Evolutionary conservation across 2,888 invertebrate genomes (phyloP).

Genomic region (Gerris lacustris): DNA sequence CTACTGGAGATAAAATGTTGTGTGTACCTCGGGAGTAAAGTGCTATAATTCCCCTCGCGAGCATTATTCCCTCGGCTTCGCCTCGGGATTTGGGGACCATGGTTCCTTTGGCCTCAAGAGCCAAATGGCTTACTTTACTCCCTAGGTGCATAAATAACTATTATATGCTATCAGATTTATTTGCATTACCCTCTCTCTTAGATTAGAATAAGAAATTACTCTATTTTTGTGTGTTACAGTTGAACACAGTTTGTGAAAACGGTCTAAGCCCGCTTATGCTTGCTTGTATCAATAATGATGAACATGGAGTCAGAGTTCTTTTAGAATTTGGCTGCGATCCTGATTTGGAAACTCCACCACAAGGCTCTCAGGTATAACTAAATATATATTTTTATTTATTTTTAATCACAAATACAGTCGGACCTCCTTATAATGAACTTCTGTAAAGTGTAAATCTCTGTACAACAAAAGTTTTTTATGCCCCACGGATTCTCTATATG

Average conservation of each 20-base stretch:
- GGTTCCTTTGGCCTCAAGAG: not conserved
- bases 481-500: no score
- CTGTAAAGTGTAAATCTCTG: slow-evolving; percentile 24
- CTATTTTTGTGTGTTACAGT: slow-evolving; percentile 29
- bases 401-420: no score
- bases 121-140: not conserved
- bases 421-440: no score
- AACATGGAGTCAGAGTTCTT: slow-evolving; percentile 56
- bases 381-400: not conserved
- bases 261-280: slow-evolving; percentile 76
- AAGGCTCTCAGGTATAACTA: slow-evolving; percentile 31
- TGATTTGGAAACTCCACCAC: slow-evolving; percentile 64
- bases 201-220: no score
- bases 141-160: not conserved
- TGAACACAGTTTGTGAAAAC: slow-evolving; percentile 64
- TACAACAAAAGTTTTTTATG: slow-evolving; percentile 21
- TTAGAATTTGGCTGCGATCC: slow-evolving; percentile 71
- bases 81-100: no score
- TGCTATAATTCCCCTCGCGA: no score
- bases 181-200: not conserved
- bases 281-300: slow-evolving; percentile 67
- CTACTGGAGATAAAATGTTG: no score
- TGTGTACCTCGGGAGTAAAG: no score
- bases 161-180: slow-evolving; percentile 10
- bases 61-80: no score